These are phyloP conservation scores for Nothoprocta perdicaria DNA, from an alignment of 2,113 vertebrate species.

Conservation along the genomic window DNA sequence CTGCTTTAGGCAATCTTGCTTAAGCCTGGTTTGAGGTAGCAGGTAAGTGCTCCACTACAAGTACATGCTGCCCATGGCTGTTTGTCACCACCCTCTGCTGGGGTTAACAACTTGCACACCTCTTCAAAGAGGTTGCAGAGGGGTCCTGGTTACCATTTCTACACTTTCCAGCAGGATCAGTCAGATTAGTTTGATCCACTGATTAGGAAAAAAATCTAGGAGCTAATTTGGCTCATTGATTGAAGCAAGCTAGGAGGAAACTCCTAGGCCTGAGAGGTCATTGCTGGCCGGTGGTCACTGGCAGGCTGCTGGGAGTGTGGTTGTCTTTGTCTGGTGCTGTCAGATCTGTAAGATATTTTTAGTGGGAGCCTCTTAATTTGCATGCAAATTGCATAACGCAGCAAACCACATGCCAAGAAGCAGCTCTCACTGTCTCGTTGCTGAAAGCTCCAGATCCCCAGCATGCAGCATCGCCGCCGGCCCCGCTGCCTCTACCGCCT, in stretches of 20 bases:
- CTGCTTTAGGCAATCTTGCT: background rate
- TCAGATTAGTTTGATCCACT: background rate
- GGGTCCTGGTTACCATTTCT: background rate
- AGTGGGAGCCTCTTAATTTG: background rate
- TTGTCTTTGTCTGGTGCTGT: background rate
- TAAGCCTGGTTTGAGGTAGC: background rate
- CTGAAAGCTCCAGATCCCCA: background rate
- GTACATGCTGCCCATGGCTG: background rate
- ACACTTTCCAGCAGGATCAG: background rate
- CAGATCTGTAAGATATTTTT: slow-evolving; percentile 12
- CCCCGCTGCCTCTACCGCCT: background rate
- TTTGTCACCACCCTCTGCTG: background rate
- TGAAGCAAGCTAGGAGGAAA: background rate
- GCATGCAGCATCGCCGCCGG: background rate
- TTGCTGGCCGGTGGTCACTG: background rate
- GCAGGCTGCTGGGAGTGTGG: background rate
- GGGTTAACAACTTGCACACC: background rate
- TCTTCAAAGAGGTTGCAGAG: background rate
- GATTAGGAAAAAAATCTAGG: background rate
- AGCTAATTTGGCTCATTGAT: background rate
- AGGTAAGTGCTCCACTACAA: background rate
- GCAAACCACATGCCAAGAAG: background rate
- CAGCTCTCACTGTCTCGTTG: background rate
- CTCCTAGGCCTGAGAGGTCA: background rate
- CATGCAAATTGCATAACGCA: background rate